A percentile compares a stretch with the other conserved stretches of the same genome.
These are phyloP conservation scores for Gymnodraco acuticeps DNA, from an alignment of 2,797 vertebrate genomes.

Conservation along the genomic window DNA sequence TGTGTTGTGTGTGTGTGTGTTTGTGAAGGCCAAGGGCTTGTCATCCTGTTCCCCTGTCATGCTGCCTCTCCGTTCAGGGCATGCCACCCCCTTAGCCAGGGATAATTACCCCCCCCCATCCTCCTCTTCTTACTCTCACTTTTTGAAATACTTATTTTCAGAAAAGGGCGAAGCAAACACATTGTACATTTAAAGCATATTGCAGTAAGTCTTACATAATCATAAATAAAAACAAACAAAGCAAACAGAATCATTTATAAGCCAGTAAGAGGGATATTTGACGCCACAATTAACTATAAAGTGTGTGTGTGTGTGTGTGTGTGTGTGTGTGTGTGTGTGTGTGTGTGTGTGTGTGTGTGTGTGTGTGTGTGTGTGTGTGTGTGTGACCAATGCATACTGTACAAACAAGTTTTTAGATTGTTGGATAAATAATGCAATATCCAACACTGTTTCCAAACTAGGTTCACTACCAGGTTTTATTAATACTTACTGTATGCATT, in stretches of 20 bases:
- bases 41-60: conserved; percentile 62
- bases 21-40: conserved; percentile 55
- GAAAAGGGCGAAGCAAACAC: neutral
- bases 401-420: too few relatives aligned
- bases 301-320: conserved; percentile 5
- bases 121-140: neutral
- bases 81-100: conserved; percentile 55
- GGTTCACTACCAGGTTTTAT: too few relatives aligned
- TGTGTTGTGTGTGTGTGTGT: conserved; percentile 21
- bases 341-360: too few relatives aligned
- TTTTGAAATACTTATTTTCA: conserved; percentile 9
- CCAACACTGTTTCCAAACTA: too few relatives aligned
- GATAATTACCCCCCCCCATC: conserved; percentile 36
- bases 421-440: too few relatives aligned
- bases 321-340: too few relatives aligned
- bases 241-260: neutral
- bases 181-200: neutral
- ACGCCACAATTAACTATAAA: neutral
- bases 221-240: neutral
- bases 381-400: too few relatives aligned
- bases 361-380: too few relatives aligned
- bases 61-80: conserved; percentile 57
- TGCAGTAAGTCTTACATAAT: conserved; percentile 3
- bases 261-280: neutral
- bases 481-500: too few relatives aligned